Base-by-base conservation (phyloP, 2,113 vertebrate species). In the Epinephelus fuscoguttatus region DNA sequence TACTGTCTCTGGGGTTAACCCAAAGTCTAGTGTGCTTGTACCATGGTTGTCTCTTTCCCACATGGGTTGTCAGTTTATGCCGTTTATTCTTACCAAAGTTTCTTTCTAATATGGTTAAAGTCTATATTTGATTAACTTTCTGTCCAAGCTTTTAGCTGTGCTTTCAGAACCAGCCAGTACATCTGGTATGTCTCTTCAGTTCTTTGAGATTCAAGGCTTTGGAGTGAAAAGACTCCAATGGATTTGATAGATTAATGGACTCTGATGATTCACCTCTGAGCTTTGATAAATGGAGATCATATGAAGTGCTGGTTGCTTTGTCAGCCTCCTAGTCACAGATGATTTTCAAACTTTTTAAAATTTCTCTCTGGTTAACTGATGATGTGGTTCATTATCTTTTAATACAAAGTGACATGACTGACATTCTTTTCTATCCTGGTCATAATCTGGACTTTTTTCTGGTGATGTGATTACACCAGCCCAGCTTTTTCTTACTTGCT, bases 241-340 rank as follows among this genome's bases (percentile, higher is more conserved):
- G 15, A 40, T 21, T 49, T 19, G 11, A 56, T 57, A 70, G 13
- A 18, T 62, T 49, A 25, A 11, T 47, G 4, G 45, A 37, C 3
- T 6, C 37, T 76, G 57, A 75, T 62, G 56, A 63, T 50, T 76
- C 25, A 63, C 1, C 37, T 61, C 23, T 69, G 55, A 69, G 33
- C 14, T 62, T 47, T 42, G 14, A 21, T 52, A 40, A 50, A 8
- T 27, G 4, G 45, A 69, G 3, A 45, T 45, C 33, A 6, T 13
- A 9, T 19, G 1, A 67, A 9, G 33, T 30, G 27, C 19, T 25
- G 17, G 15, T 11, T 42, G 50, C 17, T 21, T 21, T 64, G 33
- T 64, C 1, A 4, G 25, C 17, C 12, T 61, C 27, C 27, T 75
- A 42, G 33, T 6, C 14, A 40, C 17, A 0, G 23, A 30, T 27